A percentile compares a stretch with the other conserved stretches of the same genome.
Conservation (phyloP, 2,113 vertebrate genomes). For the Sebastes schlegelii region DNA sequence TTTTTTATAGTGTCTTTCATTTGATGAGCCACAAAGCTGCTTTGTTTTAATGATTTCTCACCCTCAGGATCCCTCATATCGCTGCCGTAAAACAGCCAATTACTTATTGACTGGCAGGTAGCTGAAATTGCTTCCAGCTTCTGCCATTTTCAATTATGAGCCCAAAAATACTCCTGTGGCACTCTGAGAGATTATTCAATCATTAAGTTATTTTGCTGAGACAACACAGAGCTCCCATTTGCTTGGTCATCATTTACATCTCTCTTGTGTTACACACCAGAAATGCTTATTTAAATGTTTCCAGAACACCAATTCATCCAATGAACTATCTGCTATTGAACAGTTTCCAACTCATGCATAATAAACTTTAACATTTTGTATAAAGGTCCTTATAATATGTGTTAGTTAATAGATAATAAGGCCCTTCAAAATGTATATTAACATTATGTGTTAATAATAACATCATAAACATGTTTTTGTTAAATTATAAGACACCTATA, state of each 20-base stretch:
- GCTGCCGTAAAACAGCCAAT: slow-evolving; percentile 46
- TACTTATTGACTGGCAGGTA: slow-evolving; percentile 44
- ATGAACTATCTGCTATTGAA: not conserved
- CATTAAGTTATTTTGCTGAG: slow-evolving; percentile 31
- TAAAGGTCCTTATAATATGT: not conserved
- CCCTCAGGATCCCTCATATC: slow-evolving; percentile 24
- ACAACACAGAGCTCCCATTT: not conserved
- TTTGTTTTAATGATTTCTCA: slow-evolving; percentile 46
- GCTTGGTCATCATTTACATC: slow-evolving; percentile 3
- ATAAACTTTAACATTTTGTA: slow-evolving; percentile 13
- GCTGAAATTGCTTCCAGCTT: slow-evolving; percentile 20
- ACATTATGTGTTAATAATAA: not conserved
- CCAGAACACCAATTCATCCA: not conserved
- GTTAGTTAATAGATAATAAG: not conserved
- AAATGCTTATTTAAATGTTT: not conserved
- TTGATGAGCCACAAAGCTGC: slow-evolving; percentile 12
- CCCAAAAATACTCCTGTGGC: slow-evolving; percentile 23
- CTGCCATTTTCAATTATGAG: slow-evolving; percentile 36
- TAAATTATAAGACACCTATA: too few species aligned
- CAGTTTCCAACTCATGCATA: not conserved
- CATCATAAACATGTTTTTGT: too few species aligned
- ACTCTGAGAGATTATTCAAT: slow-evolving; percentile 31
- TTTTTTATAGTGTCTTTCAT: not conserved
- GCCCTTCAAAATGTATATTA: not conserved
- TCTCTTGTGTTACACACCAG: not conserved